phyloP scores from a whole-genome alignment of 2,113 vertebrate species.

The Mormyrus lacerda region DNA sequence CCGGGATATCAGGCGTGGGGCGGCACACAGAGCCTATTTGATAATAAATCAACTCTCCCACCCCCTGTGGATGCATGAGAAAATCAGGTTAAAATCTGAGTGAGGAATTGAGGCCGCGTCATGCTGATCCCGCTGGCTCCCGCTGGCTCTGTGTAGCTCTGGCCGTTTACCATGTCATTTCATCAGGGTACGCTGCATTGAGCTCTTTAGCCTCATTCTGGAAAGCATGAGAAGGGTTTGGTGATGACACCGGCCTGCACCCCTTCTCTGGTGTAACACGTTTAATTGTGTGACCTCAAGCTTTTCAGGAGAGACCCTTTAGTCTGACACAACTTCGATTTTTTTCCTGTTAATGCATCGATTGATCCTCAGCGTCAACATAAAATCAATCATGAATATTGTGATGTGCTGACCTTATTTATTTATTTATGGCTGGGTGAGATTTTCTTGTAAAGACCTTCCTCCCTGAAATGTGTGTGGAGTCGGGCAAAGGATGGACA shows the following conservation, averaged over 20 bases:
- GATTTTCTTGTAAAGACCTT: not conserved
- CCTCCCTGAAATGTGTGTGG: not conserved
- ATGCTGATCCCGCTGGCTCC: not conserved
- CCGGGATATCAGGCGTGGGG: no score
- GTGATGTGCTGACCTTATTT: not conserved
- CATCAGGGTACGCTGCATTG: not conserved
- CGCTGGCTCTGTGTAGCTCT: not conserved
- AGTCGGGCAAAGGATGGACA: not conserved
- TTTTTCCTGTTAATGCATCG: not conserved
- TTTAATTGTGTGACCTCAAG: not conserved
- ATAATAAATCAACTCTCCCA: slow-evolving; percentile 40
- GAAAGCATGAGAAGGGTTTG: not conserved
- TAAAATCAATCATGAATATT: not conserved
- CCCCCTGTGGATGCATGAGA: slow-evolving; percentile 35
- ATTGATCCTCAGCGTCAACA: not conserved
- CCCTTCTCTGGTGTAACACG: not conserved
- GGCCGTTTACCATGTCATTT: not conserved
- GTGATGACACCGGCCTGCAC: not conserved
- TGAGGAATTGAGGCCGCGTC: slow-evolving; percentile 30
- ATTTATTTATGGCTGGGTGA: not conserved
- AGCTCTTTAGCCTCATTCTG: not conserved
- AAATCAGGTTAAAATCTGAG: slow-evolving; percentile 41
- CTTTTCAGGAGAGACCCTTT: not conserved
- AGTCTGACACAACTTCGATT: not conserved
- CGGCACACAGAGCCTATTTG: slow-evolving; percentile 28